Base-by-base conservation (phyloP, 2,797 vertebrate species). In the Gallinago stenura region DNA sequence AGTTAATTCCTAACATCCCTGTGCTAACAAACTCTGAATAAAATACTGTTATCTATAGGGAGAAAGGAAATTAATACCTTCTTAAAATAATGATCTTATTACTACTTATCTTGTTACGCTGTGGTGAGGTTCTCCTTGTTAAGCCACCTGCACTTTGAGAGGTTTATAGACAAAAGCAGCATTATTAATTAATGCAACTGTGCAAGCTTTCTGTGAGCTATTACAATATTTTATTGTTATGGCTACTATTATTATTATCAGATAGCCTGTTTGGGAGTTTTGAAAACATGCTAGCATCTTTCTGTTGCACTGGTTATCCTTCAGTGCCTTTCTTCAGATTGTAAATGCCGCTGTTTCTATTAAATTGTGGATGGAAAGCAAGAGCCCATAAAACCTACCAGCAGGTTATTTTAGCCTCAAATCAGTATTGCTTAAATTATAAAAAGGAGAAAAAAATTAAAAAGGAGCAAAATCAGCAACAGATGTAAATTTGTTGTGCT, bases 121-220 rank as follows among this genome's bases (percentile, higher is more conserved):
- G 92, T 75, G 64, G 43, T 85, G 93, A 96, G 93, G 89, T 93
- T 95, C 81, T 95, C 89, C 94, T 96, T 97, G 93, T 77, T 79
- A 92, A 97, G 48, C 68, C 92, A 96, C 92, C 93, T 96, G 95
- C 95, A 97, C 96, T 97, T 96, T 57, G 91, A 96, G 85, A 97
- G 57, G 56, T 95, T 97, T 96, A 93, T 90, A 81, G 88, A 94
- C 69, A 96, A 96, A 96, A 85, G 80, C 71, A 83, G 58, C 79
- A 81, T 97, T 95, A 95, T 96, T 95, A 95, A 97, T 96, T 97
- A 93, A 96, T 89, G 89, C 0, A n/a, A 95, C 96, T 89, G 79
- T 87, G 93, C 78, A 87, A 90, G 95, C 78, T 94, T 93, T 94
- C 73, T 93, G 88, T 87, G 93, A 95, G 78, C 94, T 93, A 66